Evolutionary conservation across 2,113 vertebrate species (phyloP).

Genomic region (Penelope pileata): DNA sequence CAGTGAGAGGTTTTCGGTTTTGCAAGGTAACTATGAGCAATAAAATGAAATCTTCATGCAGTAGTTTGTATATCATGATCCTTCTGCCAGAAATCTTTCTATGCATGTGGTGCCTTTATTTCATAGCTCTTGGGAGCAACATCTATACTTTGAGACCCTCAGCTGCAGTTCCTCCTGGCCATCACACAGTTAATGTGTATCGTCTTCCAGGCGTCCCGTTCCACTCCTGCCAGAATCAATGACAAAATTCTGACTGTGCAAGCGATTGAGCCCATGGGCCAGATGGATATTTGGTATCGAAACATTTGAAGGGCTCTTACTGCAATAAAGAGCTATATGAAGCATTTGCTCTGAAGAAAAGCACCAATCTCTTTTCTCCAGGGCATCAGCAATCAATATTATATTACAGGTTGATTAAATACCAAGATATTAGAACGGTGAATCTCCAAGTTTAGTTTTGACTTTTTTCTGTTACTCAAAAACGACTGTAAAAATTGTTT

Average conservation of each 20-base stretch:
- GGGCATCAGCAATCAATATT: conserved; percentile 41
- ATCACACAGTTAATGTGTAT: background rate
- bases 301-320: conserved; percentile 17
- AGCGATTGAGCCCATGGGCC: background rate
- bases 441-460: conserved; percentile 18
- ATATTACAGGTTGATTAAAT: conserved; percentile 57
- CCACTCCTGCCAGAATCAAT: conserved; percentile 18
- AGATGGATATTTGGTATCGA: conserved; percentile 32
- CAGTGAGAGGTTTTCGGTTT: background rate
- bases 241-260: conserved; percentile 1
- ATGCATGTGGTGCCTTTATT: background rate
- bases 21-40: background rate
- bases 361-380: conserved; percentile 7
- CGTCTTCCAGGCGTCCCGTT: background rate
- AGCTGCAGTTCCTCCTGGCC: background rate
- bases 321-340: conserved; percentile 20
- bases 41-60: background rate
- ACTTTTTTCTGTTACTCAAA: background rate
- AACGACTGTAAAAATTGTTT: background rate
- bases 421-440: conserved; percentile 21
- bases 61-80: background rate
- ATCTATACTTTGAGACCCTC: background rate
- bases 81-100: background rate
- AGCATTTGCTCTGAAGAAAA: conserved; percentile 8
- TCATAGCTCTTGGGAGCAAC: background rate